These are phyloP conservation scores for Drosophila merina DNA, from an alignment of 2,888 invertebrate species.

Conservation along the genomic window DNA sequence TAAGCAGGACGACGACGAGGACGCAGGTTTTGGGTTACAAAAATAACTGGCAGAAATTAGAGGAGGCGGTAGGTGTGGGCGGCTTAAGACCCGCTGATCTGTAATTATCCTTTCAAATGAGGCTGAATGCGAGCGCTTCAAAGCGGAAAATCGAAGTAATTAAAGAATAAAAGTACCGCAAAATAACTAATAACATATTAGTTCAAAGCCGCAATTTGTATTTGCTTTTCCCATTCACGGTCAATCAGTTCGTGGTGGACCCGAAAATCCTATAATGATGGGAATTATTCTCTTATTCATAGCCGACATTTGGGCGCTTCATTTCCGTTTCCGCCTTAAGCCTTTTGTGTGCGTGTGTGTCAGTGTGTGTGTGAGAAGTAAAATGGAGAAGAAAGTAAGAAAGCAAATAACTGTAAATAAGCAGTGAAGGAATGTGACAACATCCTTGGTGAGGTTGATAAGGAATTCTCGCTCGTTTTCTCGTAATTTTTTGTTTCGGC, in stretches of 20 bases:
- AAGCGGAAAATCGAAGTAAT: neutral
- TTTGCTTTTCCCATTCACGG: neutral
- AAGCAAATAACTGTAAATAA: constrained; percentile 73
- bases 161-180: neutral
- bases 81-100: constrained; percentile 12
- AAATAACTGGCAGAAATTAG: constrained; percentile 50
- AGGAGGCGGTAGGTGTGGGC: neutral
- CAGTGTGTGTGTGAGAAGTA: constrained; percentile 41
- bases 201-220: neutral
- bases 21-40: constrained; percentile 61
- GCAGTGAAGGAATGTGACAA: constrained; percentile 66
- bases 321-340: constrained; percentile 14
- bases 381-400: constrained; percentile 42
- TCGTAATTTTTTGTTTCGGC: constrained; percentile 16
- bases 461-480: constrained; percentile 35
- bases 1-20: constrained; percentile 8
- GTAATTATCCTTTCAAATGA: constrained; percentile 73
- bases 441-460: constrained; percentile 35
- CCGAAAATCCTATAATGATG: constrained; percentile 27
- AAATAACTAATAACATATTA: neutral
- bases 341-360: constrained; percentile 10
- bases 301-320: constrained; percentile 19
- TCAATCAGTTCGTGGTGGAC: constrained; percentile 22
- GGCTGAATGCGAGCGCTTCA: constrained; percentile 46
- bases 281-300: constrained; percentile 26